Evolutionary conservation across 1,140 invertebrate genomes (phyloP).

Genomic region (Hypsibius dujardini): DNA sequence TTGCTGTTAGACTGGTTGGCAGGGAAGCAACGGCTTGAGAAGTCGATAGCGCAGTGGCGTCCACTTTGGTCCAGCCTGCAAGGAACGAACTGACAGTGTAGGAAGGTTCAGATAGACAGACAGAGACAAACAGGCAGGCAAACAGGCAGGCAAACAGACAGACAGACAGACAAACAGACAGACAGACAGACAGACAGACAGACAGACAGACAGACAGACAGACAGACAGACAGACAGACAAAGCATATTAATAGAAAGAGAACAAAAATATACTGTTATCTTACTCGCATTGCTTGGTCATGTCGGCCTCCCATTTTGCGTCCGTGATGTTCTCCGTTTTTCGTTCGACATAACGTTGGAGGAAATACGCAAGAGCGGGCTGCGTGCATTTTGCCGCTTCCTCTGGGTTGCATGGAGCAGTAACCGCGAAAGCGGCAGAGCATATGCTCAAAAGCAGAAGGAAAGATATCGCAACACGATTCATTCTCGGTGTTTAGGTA

Average conservation of each 20-base stretch:
- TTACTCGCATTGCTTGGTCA: slow-evolving; percentile 6
- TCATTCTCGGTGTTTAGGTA: background rate
- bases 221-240: too few species aligned
- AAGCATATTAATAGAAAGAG: background rate
- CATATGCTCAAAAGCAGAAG: background rate
- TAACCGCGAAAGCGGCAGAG: background rate
- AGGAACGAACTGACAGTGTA: background rate
- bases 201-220: too few species aligned
- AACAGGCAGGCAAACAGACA: background rate
- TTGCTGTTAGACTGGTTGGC: background rate
- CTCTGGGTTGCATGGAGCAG: background rate
- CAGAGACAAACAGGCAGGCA: background rate
- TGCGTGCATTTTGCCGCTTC: background rate
- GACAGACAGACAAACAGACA: background rate
- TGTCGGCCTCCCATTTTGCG: background rate
- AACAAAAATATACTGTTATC: background rate
- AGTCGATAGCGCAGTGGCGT: background rate
- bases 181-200: too few species aligned
- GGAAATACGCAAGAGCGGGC: background rate
- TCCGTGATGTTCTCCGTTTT: background rate
- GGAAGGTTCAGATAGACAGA: background rate
- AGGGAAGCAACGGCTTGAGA: background rate
- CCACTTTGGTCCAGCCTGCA: slow-evolving; percentile 5
- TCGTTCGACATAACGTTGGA: background rate
- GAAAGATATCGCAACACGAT: background rate